Percentiles rank a stretch among this genome's conserved stretches.
Evolutionary conservation across 2,888 invertebrate species (phyloP).

Genomic region (Conops quadrifasciatus): DNA sequence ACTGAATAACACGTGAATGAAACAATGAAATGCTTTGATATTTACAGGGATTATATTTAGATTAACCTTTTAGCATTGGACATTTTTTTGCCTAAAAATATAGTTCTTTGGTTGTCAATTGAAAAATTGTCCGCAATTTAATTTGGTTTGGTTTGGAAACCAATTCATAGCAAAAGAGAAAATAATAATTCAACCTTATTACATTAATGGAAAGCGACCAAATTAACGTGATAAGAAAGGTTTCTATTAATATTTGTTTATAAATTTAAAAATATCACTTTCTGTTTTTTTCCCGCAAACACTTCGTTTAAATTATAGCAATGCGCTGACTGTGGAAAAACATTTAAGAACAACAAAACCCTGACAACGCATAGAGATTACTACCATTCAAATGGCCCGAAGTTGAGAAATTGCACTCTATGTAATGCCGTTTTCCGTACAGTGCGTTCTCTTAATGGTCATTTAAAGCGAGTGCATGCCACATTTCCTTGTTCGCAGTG

Average conservation of each 20-base stretch:
- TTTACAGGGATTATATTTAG: conserved; percentile 3
- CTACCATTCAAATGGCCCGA: neutral
- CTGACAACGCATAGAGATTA: conserved; percentile 18
- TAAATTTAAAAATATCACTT: neutral
- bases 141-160: too few species aligned
- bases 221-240: neutral
- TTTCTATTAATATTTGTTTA: neutral
- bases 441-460: conserved; percentile 21
- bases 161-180: too few species aligned
- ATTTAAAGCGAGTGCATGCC: conserved; percentile 16
- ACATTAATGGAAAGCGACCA: neutral
- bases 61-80: neutral
- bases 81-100: neutral
- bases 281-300: neutral
- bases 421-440: conserved; percentile 13
- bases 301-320: neutral
- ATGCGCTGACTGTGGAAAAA: conserved; percentile 11
- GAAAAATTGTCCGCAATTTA: neutral
- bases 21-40: conserved; percentile 6
- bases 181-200: neutral
- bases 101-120: neutral
- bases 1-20: neutral
- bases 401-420: neutral
- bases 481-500: conserved; percentile 20
- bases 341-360: conserved; percentile 3